Percentiles rank a stretch among this genome's conserved stretches.
phyloP scores from a whole-genome alignment of 2,113 vertebrate genomes.

The Polypterus senegalus region DNA sequence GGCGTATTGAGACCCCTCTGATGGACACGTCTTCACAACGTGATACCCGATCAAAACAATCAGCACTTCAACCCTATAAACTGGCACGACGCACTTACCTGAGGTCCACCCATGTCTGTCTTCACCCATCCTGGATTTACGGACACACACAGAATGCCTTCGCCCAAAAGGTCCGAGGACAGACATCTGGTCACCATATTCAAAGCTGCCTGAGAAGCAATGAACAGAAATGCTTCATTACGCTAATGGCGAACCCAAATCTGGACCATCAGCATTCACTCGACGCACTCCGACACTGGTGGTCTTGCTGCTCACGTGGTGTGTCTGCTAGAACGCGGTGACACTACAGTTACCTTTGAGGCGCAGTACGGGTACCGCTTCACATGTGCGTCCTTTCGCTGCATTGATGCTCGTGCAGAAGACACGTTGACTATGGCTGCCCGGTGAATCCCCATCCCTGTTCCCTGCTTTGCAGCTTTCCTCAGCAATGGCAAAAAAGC shows the following conservation, averaged over 20 bases:
- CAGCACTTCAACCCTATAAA: neutral
- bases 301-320: too few relatives aligned
- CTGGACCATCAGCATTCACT: too few relatives aligned
- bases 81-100: slow-evolving; percentile 25
- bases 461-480: slow-evolving; percentile 30
- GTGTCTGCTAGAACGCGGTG: too few relatives aligned
- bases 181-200: slow-evolving; percentile 54
- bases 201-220: slow-evolving; percentile 35
- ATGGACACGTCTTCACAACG: too few relatives aligned
- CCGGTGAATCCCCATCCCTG: slow-evolving; percentile 37
- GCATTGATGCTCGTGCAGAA: slow-evolving; percentile 37
- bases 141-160: slow-evolving; percentile 46
- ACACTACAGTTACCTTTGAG: too few relatives aligned
- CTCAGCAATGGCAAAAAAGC: slow-evolving; percentile 40
- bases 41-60: too few relatives aligned
- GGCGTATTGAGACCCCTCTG: too few relatives aligned
- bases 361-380: too few relatives aligned
- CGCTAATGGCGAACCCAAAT: too few relatives aligned
- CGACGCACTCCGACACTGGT: too few relatives aligned
- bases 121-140: slow-evolving; percentile 53
- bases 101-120: slow-evolving; percentile 46
- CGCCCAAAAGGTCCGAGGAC: slow-evolving; percentile 35
- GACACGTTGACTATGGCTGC: slow-evolving; percentile 48
- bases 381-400: slow-evolving; percentile 17
- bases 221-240: too few relatives aligned